phyloP scores from a whole-genome alignment of 2,113 vertebrate species.

The Xenopus laevis region DNA sequence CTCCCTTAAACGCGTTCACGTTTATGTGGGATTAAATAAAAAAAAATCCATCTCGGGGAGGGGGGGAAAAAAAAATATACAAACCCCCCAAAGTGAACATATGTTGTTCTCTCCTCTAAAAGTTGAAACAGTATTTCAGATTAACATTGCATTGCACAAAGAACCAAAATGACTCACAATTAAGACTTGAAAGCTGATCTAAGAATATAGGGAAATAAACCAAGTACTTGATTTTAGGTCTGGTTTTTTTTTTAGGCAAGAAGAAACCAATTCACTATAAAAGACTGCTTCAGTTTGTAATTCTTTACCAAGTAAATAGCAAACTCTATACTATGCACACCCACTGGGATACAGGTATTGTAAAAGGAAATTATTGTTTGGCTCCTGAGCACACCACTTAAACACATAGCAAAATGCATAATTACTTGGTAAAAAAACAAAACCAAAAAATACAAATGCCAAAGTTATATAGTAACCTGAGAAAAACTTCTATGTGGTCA shows the following conservation, averaged over 20 bases:
- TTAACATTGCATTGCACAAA: neutral
- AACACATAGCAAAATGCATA: constrained; percentile 61
- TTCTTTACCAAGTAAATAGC: constrained; percentile 59
- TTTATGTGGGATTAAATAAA: neutral
- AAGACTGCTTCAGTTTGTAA: constrained; percentile 17
- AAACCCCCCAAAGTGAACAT: neutral
- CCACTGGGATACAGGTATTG: constrained; percentile 60
- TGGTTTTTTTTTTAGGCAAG: neutral
- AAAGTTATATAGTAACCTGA: constrained; percentile 74
- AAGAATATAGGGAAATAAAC: neutral
- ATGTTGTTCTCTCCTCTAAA: neutral
- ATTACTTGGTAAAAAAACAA: constrained; percentile 61
- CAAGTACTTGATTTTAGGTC: constrained; percentile 10
- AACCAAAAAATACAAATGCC: neutral
- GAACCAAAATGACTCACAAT: neutral
- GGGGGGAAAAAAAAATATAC: neutral
- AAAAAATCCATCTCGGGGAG: neutral
- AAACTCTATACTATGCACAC: constrained; percentile 60
- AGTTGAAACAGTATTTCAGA: neutral
- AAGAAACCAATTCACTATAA: neutral
- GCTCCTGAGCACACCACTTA: constrained; percentile 65
- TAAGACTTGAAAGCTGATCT: neutral
- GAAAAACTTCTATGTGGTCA: constrained; percentile 60
- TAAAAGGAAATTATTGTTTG: constrained; percentile 57
- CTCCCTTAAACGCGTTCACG: neutral